A percentile compares a stretch with the other conserved stretches of the same genome.
Conservation (phyloP, 2,888 invertebrate genomes). For the Cabera pusaria region DNA sequence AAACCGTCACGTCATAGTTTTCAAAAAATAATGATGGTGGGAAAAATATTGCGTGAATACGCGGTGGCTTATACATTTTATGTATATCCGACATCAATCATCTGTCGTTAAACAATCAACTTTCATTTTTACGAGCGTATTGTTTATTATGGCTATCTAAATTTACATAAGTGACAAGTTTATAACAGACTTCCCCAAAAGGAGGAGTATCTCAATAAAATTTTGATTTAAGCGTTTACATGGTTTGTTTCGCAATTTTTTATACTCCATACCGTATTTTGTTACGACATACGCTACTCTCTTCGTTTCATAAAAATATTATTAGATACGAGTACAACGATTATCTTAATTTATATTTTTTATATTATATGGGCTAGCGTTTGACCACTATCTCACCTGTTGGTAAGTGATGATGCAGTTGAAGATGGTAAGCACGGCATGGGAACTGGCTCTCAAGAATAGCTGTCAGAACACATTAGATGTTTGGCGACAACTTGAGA, state of each 20-base stretch:
- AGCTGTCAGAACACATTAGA: no score
- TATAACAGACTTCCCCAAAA: slow-evolving; percentile 32
- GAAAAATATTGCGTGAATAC: slow-evolving; percentile 49
- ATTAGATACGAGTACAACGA: no score
- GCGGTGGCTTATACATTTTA: slow-evolving; percentile 51
- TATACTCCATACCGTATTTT: no score
- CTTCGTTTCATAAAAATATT: no score
- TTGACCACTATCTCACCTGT: no score
- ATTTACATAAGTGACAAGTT: slow-evolving; percentile 38
- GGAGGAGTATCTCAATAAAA: slow-evolving; percentile 29
- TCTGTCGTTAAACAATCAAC: slow-evolving; percentile 64
- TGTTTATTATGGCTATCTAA: slow-evolving; percentile 42
- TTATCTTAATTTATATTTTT: no score
- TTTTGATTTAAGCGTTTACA: slow-evolving; percentile 19
- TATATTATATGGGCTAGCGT: no score
- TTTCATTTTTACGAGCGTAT: slow-evolving; percentile 54
- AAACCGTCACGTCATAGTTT: slow-evolving; percentile 23
- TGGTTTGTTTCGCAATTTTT: slow-evolving; percentile 12
- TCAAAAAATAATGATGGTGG: slow-evolving; percentile 32
- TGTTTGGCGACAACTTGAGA: no score
- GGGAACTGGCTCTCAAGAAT: no score
- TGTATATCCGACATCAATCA: slow-evolving; percentile 55
- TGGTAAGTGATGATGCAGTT: no score
- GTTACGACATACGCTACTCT: no score
- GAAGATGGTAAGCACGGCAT: no score